Evolutionary conservation across 1,140 invertebrate genomes (phyloP).

Genomic region (Drosophila tristis): DNA sequence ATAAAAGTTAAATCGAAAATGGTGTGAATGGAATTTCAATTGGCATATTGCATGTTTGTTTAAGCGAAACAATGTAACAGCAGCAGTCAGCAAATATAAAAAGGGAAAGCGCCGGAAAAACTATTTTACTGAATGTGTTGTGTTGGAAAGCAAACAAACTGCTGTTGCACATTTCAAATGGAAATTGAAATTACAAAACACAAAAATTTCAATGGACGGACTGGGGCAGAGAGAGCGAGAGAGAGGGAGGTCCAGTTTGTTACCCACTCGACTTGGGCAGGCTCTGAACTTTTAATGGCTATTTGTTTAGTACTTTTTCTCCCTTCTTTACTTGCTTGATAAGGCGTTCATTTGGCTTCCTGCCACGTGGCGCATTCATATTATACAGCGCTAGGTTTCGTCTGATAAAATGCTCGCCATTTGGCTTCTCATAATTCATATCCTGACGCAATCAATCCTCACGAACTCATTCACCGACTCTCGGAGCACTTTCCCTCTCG

Average conservation of each 20-base stretch:
- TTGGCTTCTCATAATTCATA: slow-evolving; percentile 47
- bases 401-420: slow-evolving; percentile 18
- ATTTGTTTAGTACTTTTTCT: neutral
- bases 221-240: neutral
- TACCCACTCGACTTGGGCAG: neutral
- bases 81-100: neutral
- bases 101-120: slow-evolving; percentile 4
- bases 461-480: slow-evolving; percentile 22
- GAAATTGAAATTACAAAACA: slow-evolving; percentile 26
- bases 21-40: slow-evolving; percentile 60
- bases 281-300: slow-evolving; percentile 13
- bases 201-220: neutral
- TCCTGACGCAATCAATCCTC: slow-evolving; percentile 49
- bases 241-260: neutral
- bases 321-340: neutral
- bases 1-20: slow-evolving; percentile 44
- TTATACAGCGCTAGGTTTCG: neutral
- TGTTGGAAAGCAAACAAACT: slow-evolving; percentile 29
- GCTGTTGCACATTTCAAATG: slow-evolving; percentile 31
- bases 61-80: slow-evolving; percentile 21
- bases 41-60: slow-evolving; percentile 43
- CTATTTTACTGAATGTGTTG: slow-evolving; percentile 25
- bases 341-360: slow-evolving; percentile 23
- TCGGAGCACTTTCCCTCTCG: slow-evolving; percentile 27
- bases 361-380: slow-evolving; percentile 27